A percentile compares a stretch with the other conserved stretches of the same genome.
Conservation (phyloP, 2,797 vertebrate species). For the Spinus pinus region DNA sequence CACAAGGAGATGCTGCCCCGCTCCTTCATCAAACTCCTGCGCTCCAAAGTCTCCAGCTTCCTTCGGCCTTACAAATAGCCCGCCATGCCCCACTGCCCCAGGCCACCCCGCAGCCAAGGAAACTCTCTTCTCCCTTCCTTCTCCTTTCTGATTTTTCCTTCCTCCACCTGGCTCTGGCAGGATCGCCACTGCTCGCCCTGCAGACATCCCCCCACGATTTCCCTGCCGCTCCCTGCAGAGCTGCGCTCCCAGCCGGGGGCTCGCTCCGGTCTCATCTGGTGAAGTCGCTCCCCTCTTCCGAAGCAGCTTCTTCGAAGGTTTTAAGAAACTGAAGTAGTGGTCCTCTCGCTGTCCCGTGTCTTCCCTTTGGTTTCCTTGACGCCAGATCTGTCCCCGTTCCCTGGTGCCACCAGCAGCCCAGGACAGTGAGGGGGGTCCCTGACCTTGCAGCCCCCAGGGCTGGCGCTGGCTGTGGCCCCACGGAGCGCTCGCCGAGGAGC, state of each 20-base stretch:
- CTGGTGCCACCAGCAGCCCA: background rate
- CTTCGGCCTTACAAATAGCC: conserved; percentile 96
- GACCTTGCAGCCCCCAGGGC: background rate
- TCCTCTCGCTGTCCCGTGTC: background rate
- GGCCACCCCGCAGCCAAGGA: conserved; percentile 44
- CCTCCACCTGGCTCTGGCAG: conserved; percentile 30
- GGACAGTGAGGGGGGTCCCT: background rate
- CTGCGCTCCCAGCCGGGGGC: background rate
- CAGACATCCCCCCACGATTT: conserved; percentile 16
- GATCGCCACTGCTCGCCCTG: background rate
- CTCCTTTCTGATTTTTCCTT: conserved; percentile 21
- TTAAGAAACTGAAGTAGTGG: background rate
- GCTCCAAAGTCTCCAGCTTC: conserved; percentile 98
- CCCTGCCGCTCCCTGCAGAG: background rate
- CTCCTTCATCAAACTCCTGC: conserved; percentile 97
- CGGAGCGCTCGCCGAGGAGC: background rate
- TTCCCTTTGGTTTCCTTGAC: background rate
- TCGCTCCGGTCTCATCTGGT: background rate
- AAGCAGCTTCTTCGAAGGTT: background rate
- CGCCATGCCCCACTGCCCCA: background rate
- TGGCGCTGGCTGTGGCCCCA: too few species aligned
- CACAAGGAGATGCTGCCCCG: conserved; percentile 98
- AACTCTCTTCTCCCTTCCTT: conserved; percentile 57
- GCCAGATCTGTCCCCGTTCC: background rate
- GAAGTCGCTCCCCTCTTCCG: background rate